These are phyloP conservation scores for Neogale vison DNA, from an alignment of 2,113 vertebrate genomes.

Conservation along the genomic window DNA sequence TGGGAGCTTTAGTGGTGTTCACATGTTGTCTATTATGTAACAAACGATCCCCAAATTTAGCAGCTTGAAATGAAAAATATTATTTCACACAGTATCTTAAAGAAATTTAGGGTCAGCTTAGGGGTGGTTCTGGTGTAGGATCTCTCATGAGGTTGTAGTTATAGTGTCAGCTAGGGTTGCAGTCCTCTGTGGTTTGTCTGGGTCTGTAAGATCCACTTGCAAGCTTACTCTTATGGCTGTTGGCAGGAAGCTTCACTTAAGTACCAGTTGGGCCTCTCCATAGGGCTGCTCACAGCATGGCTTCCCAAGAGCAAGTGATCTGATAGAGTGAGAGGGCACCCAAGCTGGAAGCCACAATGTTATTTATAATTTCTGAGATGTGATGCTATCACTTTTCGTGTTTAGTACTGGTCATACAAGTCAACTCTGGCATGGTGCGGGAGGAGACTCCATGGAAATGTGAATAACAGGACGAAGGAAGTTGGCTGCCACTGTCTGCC, in stretches of 20 bases:
- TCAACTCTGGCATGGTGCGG: neutral
- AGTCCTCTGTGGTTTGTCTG: neutral
- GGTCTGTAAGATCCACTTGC: neutral
- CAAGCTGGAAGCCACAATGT: neutral
- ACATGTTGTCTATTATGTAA: conserved; percentile 12
- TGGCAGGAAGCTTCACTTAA: neutral
- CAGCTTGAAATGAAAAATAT: neutral
- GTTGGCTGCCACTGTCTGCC: neutral
- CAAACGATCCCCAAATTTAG: conserved; percentile 6
- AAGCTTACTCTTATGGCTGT: neutral
- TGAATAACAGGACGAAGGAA: neutral
- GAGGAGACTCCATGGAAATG: neutral
- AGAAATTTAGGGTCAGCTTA: neutral
- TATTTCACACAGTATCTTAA: neutral
- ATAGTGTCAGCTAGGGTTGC: neutral
- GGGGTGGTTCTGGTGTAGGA: neutral
- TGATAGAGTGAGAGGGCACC: neutral
- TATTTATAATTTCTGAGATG: neutral
- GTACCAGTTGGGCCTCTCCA: neutral
- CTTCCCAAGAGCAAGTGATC: neutral
- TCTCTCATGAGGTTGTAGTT: neutral
- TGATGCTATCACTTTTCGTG: neutral
- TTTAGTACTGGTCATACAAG: neutral
- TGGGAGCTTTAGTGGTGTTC: neutral
- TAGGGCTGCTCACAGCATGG: neutral